phyloP scores from a whole-genome alignment of 1,140 invertebrate genomes.

The Leptonema lineaticorne region DNA sequence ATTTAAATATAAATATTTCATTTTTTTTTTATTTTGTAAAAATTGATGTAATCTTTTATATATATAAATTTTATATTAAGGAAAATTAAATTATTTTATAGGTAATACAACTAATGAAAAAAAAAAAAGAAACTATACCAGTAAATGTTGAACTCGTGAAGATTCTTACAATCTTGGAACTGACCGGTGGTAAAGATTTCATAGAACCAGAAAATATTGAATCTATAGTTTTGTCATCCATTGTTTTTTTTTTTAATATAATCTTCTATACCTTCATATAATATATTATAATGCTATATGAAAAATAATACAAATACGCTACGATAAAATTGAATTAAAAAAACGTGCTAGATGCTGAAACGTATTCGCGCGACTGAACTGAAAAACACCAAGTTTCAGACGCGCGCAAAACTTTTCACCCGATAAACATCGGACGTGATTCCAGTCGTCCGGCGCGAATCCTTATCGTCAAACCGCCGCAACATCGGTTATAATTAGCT shows the following conservation, averaged over 20 bases:
- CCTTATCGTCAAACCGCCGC: neutral
- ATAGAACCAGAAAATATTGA: conserved; percentile 88
- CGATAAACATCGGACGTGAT: neutral
- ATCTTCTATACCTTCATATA: neutral
- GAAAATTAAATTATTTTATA: too few species aligned
- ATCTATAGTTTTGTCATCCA: conserved; percentile 89
- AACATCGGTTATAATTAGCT: too few species aligned
- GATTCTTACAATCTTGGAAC: conserved; percentile 97
- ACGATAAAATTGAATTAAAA: too few species aligned
- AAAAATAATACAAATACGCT: neutral
- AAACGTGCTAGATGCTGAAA: neutral
- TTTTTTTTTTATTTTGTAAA: too few species aligned
- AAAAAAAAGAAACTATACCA: conserved; percentile 60
- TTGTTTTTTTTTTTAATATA: conserved; percentile 46
- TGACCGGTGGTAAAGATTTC: conserved; percentile 87
- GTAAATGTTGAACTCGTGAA: conserved; percentile 99
- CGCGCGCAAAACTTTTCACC: neutral
- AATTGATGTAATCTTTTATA: conserved; percentile 6
- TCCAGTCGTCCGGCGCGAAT: neutral
- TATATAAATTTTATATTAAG: conserved; percentile 14
- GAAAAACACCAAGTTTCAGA: neutral
- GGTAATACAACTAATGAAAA: too few species aligned
- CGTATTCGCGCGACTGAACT: conserved; percentile 1
- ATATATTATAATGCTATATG: neutral
- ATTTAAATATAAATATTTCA: too few species aligned